These are phyloP conservation scores for Zootermopsis nevadensis DNA, from an alignment of 2,888 invertebrate species.

Conservation along the genomic window DNA sequence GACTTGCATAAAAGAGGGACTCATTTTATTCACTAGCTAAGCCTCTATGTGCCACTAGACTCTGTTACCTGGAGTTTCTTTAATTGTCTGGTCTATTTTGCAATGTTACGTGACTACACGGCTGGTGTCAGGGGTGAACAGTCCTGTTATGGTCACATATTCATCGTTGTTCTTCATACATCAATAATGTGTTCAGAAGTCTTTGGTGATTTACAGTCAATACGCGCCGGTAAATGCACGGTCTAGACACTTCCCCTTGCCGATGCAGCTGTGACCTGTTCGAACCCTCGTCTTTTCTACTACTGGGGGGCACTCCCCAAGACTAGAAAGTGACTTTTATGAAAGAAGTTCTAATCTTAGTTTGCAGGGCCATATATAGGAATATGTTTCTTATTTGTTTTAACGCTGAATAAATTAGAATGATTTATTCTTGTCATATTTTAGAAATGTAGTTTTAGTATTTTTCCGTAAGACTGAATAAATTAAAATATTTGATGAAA, in stretches of 20 bases:
- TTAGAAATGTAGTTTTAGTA: too few relatives aligned
- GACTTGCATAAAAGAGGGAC: too few relatives aligned
- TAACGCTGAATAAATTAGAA: too few relatives aligned
- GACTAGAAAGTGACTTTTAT: background rate
- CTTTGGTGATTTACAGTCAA: conserved; percentile 28
- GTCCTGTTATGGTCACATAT: background rate
- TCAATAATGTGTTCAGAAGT: conserved; percentile 16
- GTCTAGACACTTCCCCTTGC: background rate
- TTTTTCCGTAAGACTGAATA: too few relatives aligned
- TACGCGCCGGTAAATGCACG: conserved; percentile 5
- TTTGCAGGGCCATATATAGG: background rate
- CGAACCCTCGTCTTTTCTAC: background rate
- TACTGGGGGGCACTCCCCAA: background rate
- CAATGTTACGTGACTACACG: background rate
- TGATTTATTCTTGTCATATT: too few relatives aligned
- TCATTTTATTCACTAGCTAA: too few relatives aligned
- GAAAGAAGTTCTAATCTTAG: background rate
- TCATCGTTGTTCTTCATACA: background rate
- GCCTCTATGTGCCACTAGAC: too few relatives aligned
- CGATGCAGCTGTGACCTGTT: background rate
- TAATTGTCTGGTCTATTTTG: background rate
- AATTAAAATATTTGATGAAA: too few relatives aligned
- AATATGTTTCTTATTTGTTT: too few relatives aligned
- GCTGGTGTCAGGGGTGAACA: background rate
- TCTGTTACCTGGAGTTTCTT: too few relatives aligned